phyloP scores from a whole-genome alignment of 1,140 invertebrate species.

The Choristoneura fumiferana region DNA sequence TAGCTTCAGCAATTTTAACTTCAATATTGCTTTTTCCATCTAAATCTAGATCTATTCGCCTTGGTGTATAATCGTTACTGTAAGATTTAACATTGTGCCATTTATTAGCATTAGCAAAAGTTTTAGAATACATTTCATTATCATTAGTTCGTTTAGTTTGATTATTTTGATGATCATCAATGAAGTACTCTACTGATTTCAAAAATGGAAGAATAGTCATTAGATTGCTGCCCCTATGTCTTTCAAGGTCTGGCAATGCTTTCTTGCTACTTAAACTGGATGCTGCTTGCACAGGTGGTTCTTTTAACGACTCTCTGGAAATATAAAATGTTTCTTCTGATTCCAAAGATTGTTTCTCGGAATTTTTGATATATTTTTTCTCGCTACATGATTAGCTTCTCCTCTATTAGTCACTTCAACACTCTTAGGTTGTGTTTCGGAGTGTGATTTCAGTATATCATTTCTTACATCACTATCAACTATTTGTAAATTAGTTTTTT shows the following conservation, averaged over 20 bases:
- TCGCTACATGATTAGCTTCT: conserved; percentile 19
- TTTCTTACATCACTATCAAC: conserved; percentile 52
- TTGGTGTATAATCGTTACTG: conserved; percentile 55
- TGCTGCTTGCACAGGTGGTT: neutral
- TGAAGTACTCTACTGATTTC: conserved; percentile 54
- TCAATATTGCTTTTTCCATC: conserved; percentile 30
- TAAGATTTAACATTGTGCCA: conserved; percentile 66
- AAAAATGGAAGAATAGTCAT: conserved; percentile 54
- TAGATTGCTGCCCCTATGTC: conserved; percentile 34
- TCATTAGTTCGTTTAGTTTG: conserved; percentile 28
- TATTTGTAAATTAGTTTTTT: conserved; percentile 61
- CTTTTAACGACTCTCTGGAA: neutral
- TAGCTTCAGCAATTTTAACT: conserved; percentile 34
- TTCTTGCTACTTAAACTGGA: conserved; percentile 7
- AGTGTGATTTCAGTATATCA: conserved; percentile 46
- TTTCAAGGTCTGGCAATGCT: conserved; percentile 17
- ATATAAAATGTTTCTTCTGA: conserved; percentile 20
- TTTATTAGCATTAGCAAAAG: conserved; percentile 50
- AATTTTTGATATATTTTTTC: conserved; percentile 41
- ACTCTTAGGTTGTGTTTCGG: conserved; percentile 35
- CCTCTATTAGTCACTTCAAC: conserved; percentile 51
- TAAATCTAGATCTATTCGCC: conserved; percentile 38
- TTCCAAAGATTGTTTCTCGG: conserved; percentile 23
- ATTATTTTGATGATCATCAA: conserved; percentile 27
- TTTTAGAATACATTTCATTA: conserved; percentile 47